Base-by-base conservation (phyloP, 2,113 vertebrate genomes). In the Otolemur garnettii region DNA sequence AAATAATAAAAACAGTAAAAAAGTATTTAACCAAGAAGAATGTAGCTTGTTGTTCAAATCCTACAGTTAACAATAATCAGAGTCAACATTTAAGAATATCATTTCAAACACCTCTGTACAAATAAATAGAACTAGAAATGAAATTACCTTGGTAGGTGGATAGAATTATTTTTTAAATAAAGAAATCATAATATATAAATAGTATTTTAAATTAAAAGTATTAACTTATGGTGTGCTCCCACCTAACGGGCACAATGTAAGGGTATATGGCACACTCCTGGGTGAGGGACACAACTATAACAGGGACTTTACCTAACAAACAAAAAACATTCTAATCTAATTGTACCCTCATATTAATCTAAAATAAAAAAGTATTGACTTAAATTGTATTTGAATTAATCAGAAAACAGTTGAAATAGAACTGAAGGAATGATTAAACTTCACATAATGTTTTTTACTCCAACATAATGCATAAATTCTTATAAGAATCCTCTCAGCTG, bases 371-470 rank as follows among this genome's bases (percentile, higher is more conserved):
- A 68, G 14, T n/a, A 66, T 45, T 74, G 5, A 57, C 22, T 17
- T 69, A 92, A 82, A 75, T 82, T 69, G 68, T 60, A 59, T 53
- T 77, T 88, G 33, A 88, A 92, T 10, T 92, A 83, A 26, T 53
- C 3, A 85, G 62, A 38, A 80, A 74, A 71, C 19, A 57, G 38
- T 9, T 62, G 45, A 68, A 80, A 4, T 45, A 60, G 68, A 95
- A 92, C 7, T 30, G 9, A 92, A 66, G 6, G 1, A 15, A 33
- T 60, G 11, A 10, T 50, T 77, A 81, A 35, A 38, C 9, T 66
- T 87, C 50, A 69, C 38, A 45, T 57, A 72, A 53, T 59, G 1
- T 53, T 10, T 82, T 78, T 81, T 26, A 13, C 33, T 19, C 45
- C 59, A 42, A 91, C 6, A 74, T 13, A 19, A 92, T 11, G n/a